phyloP scores from a whole-genome alignment of 2,797 vertebrate species.

The Neosalanx taihuensis region DNA sequence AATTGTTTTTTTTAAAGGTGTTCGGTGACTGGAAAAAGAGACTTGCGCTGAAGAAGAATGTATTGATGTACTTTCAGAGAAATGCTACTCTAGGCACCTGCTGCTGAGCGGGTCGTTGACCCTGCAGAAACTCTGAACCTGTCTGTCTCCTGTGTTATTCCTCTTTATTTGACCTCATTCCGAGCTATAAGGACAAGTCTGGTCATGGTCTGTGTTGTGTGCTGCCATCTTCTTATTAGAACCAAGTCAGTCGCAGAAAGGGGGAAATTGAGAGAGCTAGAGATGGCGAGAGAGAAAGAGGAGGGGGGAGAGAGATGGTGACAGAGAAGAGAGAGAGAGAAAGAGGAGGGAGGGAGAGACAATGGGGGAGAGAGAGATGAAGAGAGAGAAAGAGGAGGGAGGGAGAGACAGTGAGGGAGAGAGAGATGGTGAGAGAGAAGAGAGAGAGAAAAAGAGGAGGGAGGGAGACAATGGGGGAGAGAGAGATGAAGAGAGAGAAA shows the following conservation, averaged over 20 bases:
- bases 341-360: background rate
- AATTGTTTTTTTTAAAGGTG: too few species aligned
- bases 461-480: background rate
- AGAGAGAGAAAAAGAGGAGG: background rate
- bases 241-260: background rate
- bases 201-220: slow-evolving; percentile 3
- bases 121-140: background rate
- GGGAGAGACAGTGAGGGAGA: background rate
- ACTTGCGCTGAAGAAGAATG: background rate
- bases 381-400: background rate
- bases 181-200: background rate
- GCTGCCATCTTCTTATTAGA: background rate
- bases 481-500: background rate
- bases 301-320: background rate
- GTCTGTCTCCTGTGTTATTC: background rate
- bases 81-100: background rate
- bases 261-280: background rate
- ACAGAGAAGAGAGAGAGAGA: background rate
- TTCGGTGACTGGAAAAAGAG: background rate
- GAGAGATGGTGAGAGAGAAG: background rate
- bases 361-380: background rate
- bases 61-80: background rate
- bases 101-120: background rate
- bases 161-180: background rate
- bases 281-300: background rate